phyloP scores from a whole-genome alignment of 2,797 vertebrate genomes.

The Nyctalus aviator region DNA sequence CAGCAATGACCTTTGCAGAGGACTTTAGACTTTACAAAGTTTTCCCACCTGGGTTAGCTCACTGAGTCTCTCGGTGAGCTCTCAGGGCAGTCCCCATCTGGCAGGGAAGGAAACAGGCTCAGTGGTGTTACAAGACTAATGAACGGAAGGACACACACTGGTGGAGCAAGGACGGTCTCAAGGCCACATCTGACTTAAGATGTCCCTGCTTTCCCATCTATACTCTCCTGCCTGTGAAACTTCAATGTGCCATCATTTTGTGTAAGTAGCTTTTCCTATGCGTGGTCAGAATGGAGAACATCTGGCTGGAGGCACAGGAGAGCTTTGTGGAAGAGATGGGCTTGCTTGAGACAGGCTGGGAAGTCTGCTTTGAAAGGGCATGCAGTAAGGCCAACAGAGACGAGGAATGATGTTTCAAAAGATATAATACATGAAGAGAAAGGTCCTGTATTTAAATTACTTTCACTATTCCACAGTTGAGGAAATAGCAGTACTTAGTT shows the following conservation, averaged over 20 bases:
- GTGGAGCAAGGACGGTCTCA: background rate
- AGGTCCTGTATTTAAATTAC: constrained; percentile 6
- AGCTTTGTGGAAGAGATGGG: background rate
- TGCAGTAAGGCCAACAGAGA: background rate
- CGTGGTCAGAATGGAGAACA: background rate
- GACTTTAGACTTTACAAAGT: background rate
- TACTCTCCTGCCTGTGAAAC: background rate
- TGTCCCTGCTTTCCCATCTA: background rate
- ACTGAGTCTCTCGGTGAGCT: background rate
- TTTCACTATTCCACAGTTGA: constrained; percentile 53
- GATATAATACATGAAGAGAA: background rate
- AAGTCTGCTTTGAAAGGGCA: background rate
- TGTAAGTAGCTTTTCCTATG: background rate
- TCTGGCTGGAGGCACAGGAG: background rate
- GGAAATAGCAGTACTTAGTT: constrained; percentile 15
- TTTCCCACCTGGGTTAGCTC: background rate
- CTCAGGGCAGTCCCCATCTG: background rate
- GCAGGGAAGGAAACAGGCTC: background rate
- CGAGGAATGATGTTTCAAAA: background rate
- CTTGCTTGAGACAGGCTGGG: background rate
- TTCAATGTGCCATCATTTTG: background rate
- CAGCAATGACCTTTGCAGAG: constrained; percentile 20
- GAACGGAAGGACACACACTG: background rate
- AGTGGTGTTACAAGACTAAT: background rate
- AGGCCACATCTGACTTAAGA: background rate